phyloP scores from a whole-genome alignment of 2,797 vertebrate genomes.

The Helicolenus hilgendorfi region DNA sequence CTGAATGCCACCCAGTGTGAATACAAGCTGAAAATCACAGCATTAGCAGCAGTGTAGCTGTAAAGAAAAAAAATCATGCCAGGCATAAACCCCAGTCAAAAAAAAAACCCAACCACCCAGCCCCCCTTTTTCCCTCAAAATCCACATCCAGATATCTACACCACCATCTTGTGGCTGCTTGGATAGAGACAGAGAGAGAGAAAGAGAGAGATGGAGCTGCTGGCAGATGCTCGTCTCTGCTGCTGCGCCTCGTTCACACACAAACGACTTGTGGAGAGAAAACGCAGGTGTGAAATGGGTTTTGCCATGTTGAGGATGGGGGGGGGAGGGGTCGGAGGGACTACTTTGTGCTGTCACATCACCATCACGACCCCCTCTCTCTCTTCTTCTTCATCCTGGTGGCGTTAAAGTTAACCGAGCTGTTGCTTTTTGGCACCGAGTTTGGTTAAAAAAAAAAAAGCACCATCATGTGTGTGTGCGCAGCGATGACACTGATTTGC shows the following conservation, averaged over 20 bases:
- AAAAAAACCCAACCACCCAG: background rate
- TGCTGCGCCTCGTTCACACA: slow-evolving; percentile 29
- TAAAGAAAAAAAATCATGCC: slow-evolving; percentile 4
- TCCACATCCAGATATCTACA: slow-evolving; percentile 87
- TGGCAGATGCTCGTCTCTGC: slow-evolving; percentile 9
- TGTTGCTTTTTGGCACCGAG: slow-evolving; percentile 44
- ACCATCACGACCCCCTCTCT: background rate
- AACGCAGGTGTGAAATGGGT: slow-evolving; percentile 29
- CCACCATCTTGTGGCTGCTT: slow-evolving; percentile 93
- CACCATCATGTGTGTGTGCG: background rate
- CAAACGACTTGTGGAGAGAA: slow-evolving; percentile 1
- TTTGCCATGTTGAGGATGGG: background rate
- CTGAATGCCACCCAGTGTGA: slow-evolving; percentile 47
- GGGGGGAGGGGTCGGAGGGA: too few species aligned
- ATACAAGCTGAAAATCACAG: slow-evolving; percentile 41
- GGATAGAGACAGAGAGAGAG: slow-evolving; percentile 31
- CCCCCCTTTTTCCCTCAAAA: background rate
- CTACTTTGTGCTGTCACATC: background rate
- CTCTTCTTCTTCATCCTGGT: background rate
- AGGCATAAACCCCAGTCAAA: background rate
- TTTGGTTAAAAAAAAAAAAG: slow-evolving; percentile 5
- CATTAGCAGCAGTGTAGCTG: slow-evolving; percentile 33
- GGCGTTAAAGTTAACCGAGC: slow-evolving; percentile 48
- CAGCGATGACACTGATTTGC: background rate
- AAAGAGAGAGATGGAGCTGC: background rate